These are phyloP conservation scores for Drosophila equinoxialis DNA, from an alignment of 1,140 invertebrate genomes.

Conservation along the genomic window DNA sequence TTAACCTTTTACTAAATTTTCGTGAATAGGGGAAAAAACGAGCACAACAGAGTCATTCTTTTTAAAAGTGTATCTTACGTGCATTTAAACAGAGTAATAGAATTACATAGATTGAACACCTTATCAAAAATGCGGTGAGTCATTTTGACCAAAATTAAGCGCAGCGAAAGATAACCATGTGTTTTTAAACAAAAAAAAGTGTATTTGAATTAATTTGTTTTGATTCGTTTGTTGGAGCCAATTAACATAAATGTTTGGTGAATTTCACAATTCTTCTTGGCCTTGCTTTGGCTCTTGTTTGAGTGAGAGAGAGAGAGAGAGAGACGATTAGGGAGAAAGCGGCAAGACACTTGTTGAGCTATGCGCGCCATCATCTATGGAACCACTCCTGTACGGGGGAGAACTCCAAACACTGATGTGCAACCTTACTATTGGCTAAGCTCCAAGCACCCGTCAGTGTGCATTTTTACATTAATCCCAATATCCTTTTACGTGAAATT, in stretches of 20 bases:
- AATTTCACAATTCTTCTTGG: slow-evolving; percentile 70
- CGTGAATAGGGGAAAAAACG: no score
- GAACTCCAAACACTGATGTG: not conserved
- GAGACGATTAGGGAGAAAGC: not conserved
- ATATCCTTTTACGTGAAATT: slow-evolving; percentile 13
- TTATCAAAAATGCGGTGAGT: slow-evolving; percentile 74
- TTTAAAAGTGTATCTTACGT: not conserved
- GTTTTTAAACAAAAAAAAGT: slow-evolving; percentile 27
- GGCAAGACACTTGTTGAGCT: slow-evolving; percentile 40
- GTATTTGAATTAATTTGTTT: slow-evolving; percentile 20
- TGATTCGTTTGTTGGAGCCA: slow-evolving; percentile 21
- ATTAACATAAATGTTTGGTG: slow-evolving; percentile 33
- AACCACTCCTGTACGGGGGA: not conserved
- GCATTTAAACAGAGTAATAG: not conserved
- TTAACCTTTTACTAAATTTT: not conserved
- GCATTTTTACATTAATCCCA: not conserved
- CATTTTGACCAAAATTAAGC: slow-evolving; percentile 25
- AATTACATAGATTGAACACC: not conserved
- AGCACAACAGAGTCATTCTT: no score
- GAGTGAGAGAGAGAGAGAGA: slow-evolving; percentile 11
- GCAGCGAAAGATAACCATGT: slow-evolving; percentile 40
- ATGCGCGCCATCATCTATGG: slow-evolving; percentile 30
- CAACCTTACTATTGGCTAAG: not conserved
- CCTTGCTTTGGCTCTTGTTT: slow-evolving; percentile 30
- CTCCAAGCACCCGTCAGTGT: slow-evolving; percentile 14